A percentile compares a stretch with the other conserved stretches of the same genome.
These are phyloP conservation scores for Drosophila glabriapex DNA, from an alignment of 2,888 invertebrate species.

Conservation along the genomic window DNA sequence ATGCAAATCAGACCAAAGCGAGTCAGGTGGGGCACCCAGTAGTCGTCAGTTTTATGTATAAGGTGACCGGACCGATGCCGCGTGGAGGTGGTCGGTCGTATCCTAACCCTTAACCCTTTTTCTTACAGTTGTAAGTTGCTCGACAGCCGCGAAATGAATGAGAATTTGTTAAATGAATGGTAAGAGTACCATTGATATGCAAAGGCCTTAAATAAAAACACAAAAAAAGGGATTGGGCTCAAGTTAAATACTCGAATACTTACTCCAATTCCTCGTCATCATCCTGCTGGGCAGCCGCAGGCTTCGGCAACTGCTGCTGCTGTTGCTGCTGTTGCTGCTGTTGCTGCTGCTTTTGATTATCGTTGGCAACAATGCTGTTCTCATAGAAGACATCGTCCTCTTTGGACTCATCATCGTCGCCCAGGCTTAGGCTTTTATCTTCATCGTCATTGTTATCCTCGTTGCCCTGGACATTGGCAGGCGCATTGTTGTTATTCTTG, in stretches of 20 bases:
- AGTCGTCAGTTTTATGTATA: constrained; percentile 28
- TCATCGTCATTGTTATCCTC: constrained; percentile 85
- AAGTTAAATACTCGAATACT: constrained; percentile 50
- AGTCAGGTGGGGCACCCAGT: background rate
- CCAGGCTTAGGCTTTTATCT: constrained; percentile 86
- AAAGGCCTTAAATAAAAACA: constrained; percentile 19
- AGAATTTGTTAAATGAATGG: constrained; percentile 76
- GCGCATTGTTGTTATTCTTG: constrained; percentile 67
- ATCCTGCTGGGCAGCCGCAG: constrained; percentile 75
- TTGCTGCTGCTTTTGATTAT: constrained; percentile 51
- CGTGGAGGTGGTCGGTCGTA: too few species aligned
- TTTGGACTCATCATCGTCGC: constrained; percentile 84
- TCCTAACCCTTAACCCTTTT: constrained; percentile 32
- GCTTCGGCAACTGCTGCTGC: constrained; percentile 58
- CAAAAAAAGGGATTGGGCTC: constrained; percentile 14
- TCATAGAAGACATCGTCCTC: constrained; percentile 91
- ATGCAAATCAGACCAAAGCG: constrained; percentile 54
- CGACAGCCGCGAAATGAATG: constrained; percentile 27
- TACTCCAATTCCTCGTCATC: constrained; percentile 88
- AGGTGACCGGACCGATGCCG: constrained; percentile 34
- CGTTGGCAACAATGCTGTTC: constrained; percentile 88
- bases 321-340: constrained; percentile 58
- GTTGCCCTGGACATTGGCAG: constrained; percentile 82
- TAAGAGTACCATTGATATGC: constrained; percentile 63
- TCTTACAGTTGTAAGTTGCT: background rate